Base-by-base conservation (phyloP, 2,113 vertebrate species). In the Sinosuthora webbiana region DNA sequence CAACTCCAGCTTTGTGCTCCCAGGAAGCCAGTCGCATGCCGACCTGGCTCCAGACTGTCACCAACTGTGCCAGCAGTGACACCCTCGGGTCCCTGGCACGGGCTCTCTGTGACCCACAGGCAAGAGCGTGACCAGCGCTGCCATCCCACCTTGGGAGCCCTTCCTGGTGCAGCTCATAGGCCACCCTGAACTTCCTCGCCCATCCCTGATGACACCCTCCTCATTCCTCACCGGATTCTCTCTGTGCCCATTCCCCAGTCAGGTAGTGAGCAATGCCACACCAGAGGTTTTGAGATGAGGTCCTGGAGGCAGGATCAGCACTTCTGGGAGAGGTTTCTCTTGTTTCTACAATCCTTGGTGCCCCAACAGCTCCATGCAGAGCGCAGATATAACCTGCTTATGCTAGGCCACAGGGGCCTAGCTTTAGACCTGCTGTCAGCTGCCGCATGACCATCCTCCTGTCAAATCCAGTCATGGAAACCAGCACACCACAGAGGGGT, bases 61-160 rank as follows among this genome's bases (percentile, higher is more conserved):
- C 65, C 65, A 60, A 7, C 42, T 15, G 22, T 56, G 39, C 47
- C 6, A 3, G 18, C 77, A 35, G 3, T 1, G 7, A 12, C 57
- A 60, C 16, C 16, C 45, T 39, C 0, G 0, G 18, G 30, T 2
- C 30, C 39, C n/a, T 2, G 5, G 30, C 24, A 79, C 2, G 5
- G 25, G 41, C 13, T 17, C 14, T 31, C 65, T 31, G 13, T 0
- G 6, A 53, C 11, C 37, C 3, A 1, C 33, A 41, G 20, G 18
- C 37, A 57, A 56, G 13, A 67, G 27, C 0, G 1, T 2, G 31
- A 31, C 31, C 70, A 47, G 13, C 1, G 35, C n/a, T 49, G 42
- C 42, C 11, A 8, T 31, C 39, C 67, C 22, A 44, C 17, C 77
- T 1, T 1, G 52, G 6, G 12, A 27, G 31, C 67, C 42, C 45